Conservation (phyloP, 2,797 vertebrate genomes). For the Liparis tanakae region DNA sequence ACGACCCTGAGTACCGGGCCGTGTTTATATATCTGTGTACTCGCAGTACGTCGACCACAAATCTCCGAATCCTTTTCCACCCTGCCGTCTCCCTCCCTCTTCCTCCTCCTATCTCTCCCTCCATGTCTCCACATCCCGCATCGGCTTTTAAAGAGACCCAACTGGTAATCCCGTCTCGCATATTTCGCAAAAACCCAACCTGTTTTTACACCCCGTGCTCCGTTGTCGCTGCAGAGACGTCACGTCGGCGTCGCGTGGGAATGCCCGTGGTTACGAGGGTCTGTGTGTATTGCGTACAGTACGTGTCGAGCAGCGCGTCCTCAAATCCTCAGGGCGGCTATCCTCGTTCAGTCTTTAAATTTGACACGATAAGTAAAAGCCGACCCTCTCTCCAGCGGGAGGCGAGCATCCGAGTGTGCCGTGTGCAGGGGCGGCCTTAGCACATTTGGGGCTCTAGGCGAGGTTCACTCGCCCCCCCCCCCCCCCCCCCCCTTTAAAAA, state of each 20-base stretch:
- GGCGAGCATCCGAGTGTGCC: slow-evolving; percentile 6
- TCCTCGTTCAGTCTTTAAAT: slow-evolving; percentile 25
- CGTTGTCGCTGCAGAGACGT: slow-evolving; percentile 54
- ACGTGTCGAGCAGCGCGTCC: slow-evolving; percentile 37
- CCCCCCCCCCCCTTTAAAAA: too few species aligned
- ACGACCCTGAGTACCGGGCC: slow-evolving; percentile 7
- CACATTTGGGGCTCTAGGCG: too few species aligned
- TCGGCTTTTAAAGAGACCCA: slow-evolving; percentile 63
- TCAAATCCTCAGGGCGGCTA: slow-evolving; percentile 20
- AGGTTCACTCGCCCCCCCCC: too few species aligned
- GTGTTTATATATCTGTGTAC: slow-evolving; percentile 20
- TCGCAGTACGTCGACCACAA: slow-evolving; percentile 32
- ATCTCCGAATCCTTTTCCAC: slow-evolving; percentile 45
- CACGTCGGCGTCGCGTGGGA: slow-evolving; percentile 47
- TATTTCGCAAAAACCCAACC: slow-evolving; percentile 69
- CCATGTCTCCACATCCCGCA: slow-evolving; percentile 63
- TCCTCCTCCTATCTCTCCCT: slow-evolving; percentile 21
- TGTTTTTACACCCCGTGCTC: slow-evolving; percentile 48
- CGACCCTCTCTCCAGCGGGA: slow-evolving; percentile 20
- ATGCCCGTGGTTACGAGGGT: slow-evolving; percentile 47
- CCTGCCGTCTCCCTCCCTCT: slow-evolving; percentile 9
- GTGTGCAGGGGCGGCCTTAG: too few species aligned
- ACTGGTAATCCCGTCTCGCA: slow-evolving; percentile 65
- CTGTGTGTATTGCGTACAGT: slow-evolving; percentile 35
- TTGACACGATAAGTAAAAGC: slow-evolving; percentile 37